These are phyloP conservation scores for Talpa occidentalis DNA, from an alignment of 2,113 vertebrate species.

Conservation along the genomic window DNA sequence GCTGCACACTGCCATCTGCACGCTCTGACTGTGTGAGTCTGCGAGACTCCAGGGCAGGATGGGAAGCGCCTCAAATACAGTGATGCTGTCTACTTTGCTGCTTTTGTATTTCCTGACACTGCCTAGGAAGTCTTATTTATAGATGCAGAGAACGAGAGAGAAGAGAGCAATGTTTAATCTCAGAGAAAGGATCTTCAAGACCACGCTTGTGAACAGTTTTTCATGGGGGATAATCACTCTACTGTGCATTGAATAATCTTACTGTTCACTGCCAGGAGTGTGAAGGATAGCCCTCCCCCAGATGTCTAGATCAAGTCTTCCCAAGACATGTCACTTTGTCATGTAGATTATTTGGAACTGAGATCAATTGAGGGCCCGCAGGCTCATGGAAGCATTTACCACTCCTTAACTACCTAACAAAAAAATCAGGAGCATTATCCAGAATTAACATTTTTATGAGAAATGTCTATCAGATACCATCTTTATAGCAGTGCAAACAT, in stretches of 20 bases:
- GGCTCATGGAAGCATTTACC: neutral
- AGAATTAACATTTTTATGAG: neutral
- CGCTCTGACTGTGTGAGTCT: rapidly evolving
- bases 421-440: neutral
- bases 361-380: neutral
- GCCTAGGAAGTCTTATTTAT: neutral
- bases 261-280: neutral
- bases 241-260: neutral
- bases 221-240: neutral
- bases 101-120: neutral
- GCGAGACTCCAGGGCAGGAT: neutral
- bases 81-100: neutral
- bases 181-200: neutral
- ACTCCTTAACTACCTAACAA: neutral
- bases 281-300: neutral
- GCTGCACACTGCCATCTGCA: neutral
- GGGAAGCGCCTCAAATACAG: too few species aligned
- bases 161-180: neutral
- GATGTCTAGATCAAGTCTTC: neutral
- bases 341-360: neutral
- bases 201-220: neutral
- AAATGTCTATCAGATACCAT: neutral
- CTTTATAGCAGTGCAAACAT: neutral
- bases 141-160: neutral
- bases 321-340: neutral